phyloP scores from a whole-genome alignment of 2,888 invertebrate genomes.

The Cerceris ruficornis region DNA sequence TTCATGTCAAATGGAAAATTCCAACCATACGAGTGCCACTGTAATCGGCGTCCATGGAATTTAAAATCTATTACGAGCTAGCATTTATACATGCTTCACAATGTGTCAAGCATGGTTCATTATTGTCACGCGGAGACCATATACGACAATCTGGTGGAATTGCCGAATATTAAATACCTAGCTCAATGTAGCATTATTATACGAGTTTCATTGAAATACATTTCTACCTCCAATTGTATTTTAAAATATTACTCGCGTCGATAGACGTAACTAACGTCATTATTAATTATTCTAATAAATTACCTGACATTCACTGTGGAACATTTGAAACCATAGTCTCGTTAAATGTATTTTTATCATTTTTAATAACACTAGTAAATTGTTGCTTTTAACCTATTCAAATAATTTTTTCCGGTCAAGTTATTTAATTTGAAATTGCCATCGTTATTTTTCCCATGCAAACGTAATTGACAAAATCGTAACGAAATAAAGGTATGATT shows the following conservation, averaged over 20 bases:
- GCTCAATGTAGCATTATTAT: background rate
- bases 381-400: too few species aligned
- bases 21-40: background rate
- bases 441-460: too few species aligned
- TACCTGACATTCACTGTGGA: background rate
- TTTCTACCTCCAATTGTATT: slow-evolving; percentile 7
- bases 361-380: too few species aligned
- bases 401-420: too few species aligned
- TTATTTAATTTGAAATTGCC: too few species aligned
- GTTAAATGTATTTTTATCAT: too few species aligned
- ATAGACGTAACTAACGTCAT: slow-evolving; percentile 5
- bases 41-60: background rate
- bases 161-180: slow-evolving; percentile 14
- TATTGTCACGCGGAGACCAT: slow-evolving; percentile 43
- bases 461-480: too few species aligned
- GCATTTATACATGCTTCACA: slow-evolving; percentile 6
- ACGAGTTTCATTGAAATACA: slow-evolving; percentile 13
- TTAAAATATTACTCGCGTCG: slow-evolving; percentile 20
- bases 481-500: background rate
- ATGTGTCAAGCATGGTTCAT: slow-evolving; percentile 28
- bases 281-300: slow-evolving; percentile 39
- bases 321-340: background rate
- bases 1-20: too few species aligned
- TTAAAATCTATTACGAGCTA: slow-evolving; percentile 1
- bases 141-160: slow-evolving; percentile 18